Percentiles rank a stretch among this genome's conserved stretches.
Conservation (phyloP, 2,113 vertebrate species). For the Lophius piscatorius region DNA sequence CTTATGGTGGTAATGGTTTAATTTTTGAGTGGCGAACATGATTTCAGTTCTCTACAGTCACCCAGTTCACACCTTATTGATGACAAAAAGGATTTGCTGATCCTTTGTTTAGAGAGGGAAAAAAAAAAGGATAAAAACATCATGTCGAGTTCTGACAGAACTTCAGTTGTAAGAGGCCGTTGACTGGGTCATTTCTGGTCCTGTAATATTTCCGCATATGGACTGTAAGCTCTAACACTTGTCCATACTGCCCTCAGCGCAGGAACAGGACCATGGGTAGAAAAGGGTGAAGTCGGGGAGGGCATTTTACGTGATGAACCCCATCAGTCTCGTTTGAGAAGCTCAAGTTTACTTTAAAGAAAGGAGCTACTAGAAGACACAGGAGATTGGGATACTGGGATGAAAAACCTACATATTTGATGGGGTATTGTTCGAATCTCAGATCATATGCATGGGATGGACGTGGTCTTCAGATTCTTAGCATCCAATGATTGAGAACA, state of each 20-base stretch:
- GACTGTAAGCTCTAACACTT: not conserved
- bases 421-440: conserved; percentile 13
- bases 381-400: not conserved
- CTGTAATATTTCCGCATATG: conserved; percentile 11
- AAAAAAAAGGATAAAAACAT: not conserved
- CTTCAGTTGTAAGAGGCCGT: conserved; percentile 18
- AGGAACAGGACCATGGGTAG: conserved; percentile 1
- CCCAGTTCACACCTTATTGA: conserved; percentile 35
- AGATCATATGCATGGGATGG: conserved; percentile 22
- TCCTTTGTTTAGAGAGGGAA: conserved; percentile 31
- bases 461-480: conserved; percentile 21
- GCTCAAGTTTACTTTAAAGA: conserved; percentile 12
- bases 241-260: conserved; percentile 23
- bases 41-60: conserved; percentile 30
- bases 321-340: conserved; percentile 3
- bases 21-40: conserved; percentile 33
- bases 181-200: conserved; percentile 27
- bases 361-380: conserved; percentile 10
- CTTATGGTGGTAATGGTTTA: conserved; percentile 53
- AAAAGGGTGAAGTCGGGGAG: not conserved
- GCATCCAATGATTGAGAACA: conserved; percentile 27
- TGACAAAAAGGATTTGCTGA: conserved; percentile 25
- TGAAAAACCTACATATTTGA: not conserved
- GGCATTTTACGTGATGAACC: conserved; percentile 5
- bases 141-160: conserved; percentile 28